Conservation (phyloP, 2,797 vertebrate species). For the Rhinogobio ventralis region DNA sequence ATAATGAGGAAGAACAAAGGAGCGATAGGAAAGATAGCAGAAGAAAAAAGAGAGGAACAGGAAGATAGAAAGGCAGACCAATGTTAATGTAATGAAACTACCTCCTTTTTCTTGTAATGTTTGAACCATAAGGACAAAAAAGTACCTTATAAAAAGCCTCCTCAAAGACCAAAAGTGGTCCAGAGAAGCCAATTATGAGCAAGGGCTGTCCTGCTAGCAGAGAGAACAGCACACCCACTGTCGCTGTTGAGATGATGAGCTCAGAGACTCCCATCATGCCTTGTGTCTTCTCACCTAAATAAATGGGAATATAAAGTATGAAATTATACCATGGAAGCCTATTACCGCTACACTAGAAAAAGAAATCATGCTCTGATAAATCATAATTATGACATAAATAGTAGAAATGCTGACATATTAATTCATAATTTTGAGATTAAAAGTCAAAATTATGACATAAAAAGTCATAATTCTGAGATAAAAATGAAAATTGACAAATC, state of each 20-base stretch:
- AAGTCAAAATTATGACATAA: background rate
- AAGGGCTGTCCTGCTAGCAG: constrained; percentile 92
- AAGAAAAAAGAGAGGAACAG: background rate
- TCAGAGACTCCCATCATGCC: constrained; percentile 98
- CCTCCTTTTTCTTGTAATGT: background rate
- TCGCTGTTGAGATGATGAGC: constrained; percentile 93
- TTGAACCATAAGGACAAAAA: background rate
- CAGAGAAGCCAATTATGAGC: constrained; percentile 96
- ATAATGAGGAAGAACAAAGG: background rate
- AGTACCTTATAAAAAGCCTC: constrained; percentile 95
- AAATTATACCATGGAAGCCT: background rate
- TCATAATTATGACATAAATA: background rate
- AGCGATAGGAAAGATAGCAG: background rate
- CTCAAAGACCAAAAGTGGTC: constrained; percentile 94
- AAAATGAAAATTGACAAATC: background rate
- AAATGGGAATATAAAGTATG: constrained; percentile 31
- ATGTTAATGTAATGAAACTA: background rate
- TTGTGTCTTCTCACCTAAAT: constrained; percentile 93
- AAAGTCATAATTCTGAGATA: background rate
- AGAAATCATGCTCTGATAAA: background rate
- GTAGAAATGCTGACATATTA: background rate
- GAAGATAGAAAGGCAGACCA: background rate
- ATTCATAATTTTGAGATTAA: background rate
- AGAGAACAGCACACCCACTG: constrained; percentile 92
- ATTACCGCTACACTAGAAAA: background rate